Evolutionary conservation across 2,797 vertebrate species (phyloP).

Genomic region (Gymnodraco acuticeps): DNA sequence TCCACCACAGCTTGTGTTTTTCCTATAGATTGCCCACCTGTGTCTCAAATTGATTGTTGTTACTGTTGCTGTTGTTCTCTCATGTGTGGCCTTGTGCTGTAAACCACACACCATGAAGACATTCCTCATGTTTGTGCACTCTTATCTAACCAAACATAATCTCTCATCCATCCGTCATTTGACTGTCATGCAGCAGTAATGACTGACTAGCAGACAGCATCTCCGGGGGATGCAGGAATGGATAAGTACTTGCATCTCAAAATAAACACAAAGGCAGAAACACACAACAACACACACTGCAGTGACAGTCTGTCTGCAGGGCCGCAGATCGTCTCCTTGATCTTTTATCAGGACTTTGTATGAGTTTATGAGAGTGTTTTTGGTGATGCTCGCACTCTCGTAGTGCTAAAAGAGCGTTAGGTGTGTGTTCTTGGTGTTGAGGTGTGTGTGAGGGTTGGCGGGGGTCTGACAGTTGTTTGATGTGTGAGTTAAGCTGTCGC

Average conservation of each 20-base stretch:
- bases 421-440: conserved; percentile 58
- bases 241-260: background rate
- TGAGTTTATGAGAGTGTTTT: conserved; percentile 53
- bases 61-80: conserved; percentile 49
- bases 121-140: background rate
- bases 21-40: conserved; percentile 63
- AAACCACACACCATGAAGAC: conserved; percentile 76
- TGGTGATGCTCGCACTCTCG: conserved; percentile 38
- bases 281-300: conserved; percentile 15
- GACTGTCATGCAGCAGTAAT: conserved; percentile 22
- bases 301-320: conserved; percentile 41
- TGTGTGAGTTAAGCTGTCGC: conserved; percentile 75
- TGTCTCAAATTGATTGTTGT: conserved; percentile 59
- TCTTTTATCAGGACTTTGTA: conserved; percentile 41
- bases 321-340: conserved; percentile 51
- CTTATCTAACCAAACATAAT: conserved; percentile 27
- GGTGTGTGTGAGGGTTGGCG: conserved; percentile 50
- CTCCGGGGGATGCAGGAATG: background rate
- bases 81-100: conserved; percentile 74
- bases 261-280: conserved; percentile 10
- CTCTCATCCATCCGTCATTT: conserved; percentile 2
- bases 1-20: conserved; percentile 55
- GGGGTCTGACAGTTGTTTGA: conserved; percentile 73
- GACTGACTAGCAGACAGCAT: background rate
- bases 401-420: conserved; percentile 20